Conservation (phyloP, 2,888 invertebrate genomes). For the Cheilosia grossa region DNA sequence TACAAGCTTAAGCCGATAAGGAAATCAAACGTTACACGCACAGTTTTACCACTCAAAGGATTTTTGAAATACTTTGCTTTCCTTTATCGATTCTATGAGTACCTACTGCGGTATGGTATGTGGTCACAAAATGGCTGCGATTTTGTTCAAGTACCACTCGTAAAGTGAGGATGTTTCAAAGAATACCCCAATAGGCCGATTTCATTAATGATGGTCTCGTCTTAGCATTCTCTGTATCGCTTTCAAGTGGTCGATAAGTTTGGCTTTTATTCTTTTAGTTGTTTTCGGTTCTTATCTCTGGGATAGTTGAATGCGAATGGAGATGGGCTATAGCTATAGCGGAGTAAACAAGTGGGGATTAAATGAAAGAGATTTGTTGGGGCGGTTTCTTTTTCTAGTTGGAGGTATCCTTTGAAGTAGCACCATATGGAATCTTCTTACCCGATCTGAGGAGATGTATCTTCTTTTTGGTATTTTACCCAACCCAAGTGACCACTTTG, state of each 20-base stretch:
- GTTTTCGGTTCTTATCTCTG: constrained; percentile 28
- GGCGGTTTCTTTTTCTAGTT: not conserved
- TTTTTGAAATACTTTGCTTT: constrained; percentile 54
- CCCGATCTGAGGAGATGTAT: not conserved
- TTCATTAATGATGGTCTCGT: constrained; percentile 62
- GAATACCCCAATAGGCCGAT: constrained; percentile 66
- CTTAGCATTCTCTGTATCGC: constrained; percentile 56
- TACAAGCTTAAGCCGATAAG: constrained; percentile 58
- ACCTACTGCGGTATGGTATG: constrained; percentile 17
- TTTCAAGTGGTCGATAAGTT: constrained; percentile 73
- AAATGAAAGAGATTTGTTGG: constrained; percentile 38
- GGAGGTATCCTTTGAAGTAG: constrained; percentile 49
- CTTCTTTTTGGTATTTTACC: constrained; percentile 36
- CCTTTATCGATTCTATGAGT: constrained; percentile 25
- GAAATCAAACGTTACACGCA: constrained; percentile 46
- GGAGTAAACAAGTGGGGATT: constrained; percentile 54
- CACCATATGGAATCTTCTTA: constrained; percentile 24
- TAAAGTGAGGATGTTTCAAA: constrained; percentile 69
- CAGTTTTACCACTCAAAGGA: constrained; percentile 37
- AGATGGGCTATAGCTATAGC: constrained; percentile 3
- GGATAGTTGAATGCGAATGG: constrained; percentile 18
- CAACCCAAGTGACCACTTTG: constrained; percentile 48
- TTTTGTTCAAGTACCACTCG: constrained; percentile 62
- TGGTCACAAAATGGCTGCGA: constrained; percentile 67
- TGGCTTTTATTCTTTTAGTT: constrained; percentile 59